Conservation (phyloP, 2,888 invertebrate species). For the Zaprionus obscuricornis region DNA sequence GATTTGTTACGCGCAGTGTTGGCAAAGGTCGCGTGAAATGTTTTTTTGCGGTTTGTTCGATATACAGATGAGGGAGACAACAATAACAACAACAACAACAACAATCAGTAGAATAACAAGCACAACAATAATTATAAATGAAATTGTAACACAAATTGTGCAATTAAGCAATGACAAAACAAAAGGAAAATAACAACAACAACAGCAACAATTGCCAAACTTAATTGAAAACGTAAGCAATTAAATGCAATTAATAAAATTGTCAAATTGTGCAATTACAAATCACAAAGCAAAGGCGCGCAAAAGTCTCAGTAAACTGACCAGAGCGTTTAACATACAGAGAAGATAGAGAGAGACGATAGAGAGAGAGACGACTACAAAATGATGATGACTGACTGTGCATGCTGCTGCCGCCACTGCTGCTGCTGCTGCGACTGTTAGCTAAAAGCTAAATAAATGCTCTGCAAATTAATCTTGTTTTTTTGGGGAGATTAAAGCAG, state of each 20-base stretch:
- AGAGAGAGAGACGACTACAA: too few species aligned
- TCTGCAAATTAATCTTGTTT: too few species aligned
- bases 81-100: slow-evolving; percentile 5
- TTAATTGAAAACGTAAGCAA: slow-evolving; percentile 60
- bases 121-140: slow-evolving; percentile 54
- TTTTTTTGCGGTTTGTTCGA: not conserved
- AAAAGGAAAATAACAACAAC: slow-evolving; percentile 37
- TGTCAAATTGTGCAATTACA: slow-evolving; percentile 64
- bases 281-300: too few species aligned
- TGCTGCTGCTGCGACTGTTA: too few species aligned
- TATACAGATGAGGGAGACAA: slow-evolving; percentile 10
- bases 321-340: too few species aligned
- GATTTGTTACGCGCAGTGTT: slow-evolving; percentile 40
- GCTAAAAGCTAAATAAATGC: too few species aligned
- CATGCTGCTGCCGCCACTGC: too few species aligned
- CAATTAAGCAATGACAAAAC: slow-evolving; percentile 58
- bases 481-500: too few species aligned
- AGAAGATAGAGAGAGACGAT: too few species aligned
- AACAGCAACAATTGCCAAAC: slow-evolving; percentile 23
- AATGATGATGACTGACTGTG: too few species aligned
- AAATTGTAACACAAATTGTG: slow-evolving; percentile 69
- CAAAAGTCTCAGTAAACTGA: too few species aligned
- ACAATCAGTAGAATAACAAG: too few species aligned
- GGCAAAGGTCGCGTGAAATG: slow-evolving; percentile 39
- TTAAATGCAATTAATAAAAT: slow-evolving; percentile 72